Percentiles rank a stretch among this genome's conserved stretches.
Conservation (phyloP, 2,797 vertebrate genomes). For the Phrynocephalus guinanensis region DNA sequence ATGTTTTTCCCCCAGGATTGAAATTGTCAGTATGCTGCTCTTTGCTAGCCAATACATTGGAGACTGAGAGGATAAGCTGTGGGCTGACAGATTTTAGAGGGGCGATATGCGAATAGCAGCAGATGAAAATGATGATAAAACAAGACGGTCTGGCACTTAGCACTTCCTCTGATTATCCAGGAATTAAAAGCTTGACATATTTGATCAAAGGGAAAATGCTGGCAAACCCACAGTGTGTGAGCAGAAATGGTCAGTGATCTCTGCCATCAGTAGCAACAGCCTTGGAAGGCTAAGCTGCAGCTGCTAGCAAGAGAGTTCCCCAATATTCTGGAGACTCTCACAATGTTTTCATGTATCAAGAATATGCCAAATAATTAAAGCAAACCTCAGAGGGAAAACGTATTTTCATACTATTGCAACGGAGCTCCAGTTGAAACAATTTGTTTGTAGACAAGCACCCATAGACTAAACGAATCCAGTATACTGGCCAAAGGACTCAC, state of each 20-base stretch:
- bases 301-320: slow-evolving; percentile 65
- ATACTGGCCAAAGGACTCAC: slow-evolving; percentile 60
- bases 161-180: slow-evolving; percentile 38
- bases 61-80: neutral
- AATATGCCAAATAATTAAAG: slow-evolving; percentile 70
- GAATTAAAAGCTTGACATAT: slow-evolving; percentile 68
- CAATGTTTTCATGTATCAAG: slow-evolving; percentile 61
- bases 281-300: slow-evolving; percentile 7
- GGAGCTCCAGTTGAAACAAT: slow-evolving; percentile 58
- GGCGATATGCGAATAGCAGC: slow-evolving; percentile 50
- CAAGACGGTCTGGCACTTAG: slow-evolving; percentile 61
- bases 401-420: slow-evolving; percentile 38
- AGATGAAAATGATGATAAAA: slow-evolving; percentile 67
- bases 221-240: slow-evolving; percentile 51
- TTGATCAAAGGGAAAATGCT: slow-evolving; percentile 64
- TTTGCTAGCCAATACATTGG: neutral
- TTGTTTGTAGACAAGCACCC: slow-evolving; percentile 53
- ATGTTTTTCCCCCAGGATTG: too few species aligned
- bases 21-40: too few species aligned
- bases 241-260: slow-evolving; percentile 47
- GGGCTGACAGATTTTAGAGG: slow-evolving; percentile 54
- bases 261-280: slow-evolving; percentile 34
- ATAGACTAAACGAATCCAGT: slow-evolving; percentile 57
- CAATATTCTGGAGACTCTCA: slow-evolving; percentile 57
- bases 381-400: slow-evolving; percentile 54